A percentile compares a stretch with the other conserved stretches of the same genome.
These are phyloP conservation scores for Polyploca ridens DNA, from an alignment of 2,888 invertebrate species.

Conservation along the genomic window DNA sequence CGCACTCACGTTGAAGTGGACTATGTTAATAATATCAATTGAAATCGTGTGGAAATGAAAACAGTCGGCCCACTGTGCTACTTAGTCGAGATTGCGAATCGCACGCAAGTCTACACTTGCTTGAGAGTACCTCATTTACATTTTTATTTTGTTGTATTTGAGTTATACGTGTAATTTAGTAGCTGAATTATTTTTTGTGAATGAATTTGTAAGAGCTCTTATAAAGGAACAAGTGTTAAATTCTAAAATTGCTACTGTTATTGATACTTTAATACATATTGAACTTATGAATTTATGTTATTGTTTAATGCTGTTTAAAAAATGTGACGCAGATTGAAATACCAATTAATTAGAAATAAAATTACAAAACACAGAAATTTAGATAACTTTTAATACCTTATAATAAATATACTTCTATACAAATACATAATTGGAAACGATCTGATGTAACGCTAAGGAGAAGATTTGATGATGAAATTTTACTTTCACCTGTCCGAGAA, in stretches of 20 bases:
- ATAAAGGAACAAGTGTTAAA: too few species aligned
- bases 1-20: background rate
- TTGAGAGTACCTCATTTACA: conserved; percentile 17
- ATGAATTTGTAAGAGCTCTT: background rate
- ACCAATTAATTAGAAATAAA: too few species aligned
- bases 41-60: conserved; percentile 32
- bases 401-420: background rate
- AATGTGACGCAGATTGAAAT: too few species aligned
- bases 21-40: conserved; percentile 6
- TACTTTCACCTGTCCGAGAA: conserved; percentile 5
- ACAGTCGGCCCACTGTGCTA: conserved; percentile 59
- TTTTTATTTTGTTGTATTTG: conserved; percentile 15
- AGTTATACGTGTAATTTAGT: background rate
- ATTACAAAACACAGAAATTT: too few species aligned
- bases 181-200: background rate
- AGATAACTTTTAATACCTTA: too few species aligned
- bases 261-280: too few species aligned
- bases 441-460: conserved; percentile 2
- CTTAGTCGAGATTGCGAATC: conserved; percentile 55
- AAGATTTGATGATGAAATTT: conserved; percentile 9
- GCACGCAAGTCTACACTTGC: conserved; percentile 52
- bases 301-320: too few species aligned
- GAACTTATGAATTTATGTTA: too few species aligned
- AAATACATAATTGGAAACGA: conserved; percentile 6
- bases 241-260: too few species aligned